phyloP scores from a whole-genome alignment of 2,888 invertebrate genomes.

The Acleris holmiana region DNA sequence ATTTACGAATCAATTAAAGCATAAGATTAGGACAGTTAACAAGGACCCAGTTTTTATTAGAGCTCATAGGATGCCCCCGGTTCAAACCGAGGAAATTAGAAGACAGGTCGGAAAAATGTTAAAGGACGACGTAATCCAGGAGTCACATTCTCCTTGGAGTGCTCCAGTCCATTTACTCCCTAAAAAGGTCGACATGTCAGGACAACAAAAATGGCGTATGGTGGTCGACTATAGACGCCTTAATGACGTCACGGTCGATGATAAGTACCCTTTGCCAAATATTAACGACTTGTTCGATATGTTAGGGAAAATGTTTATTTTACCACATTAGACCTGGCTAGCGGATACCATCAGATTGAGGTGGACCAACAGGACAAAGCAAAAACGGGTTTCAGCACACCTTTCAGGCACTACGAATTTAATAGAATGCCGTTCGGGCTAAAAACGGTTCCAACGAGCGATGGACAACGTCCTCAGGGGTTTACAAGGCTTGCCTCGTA shows the following conservation, averaged over 20 bases:
- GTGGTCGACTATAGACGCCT: slow-evolving; percentile 42
- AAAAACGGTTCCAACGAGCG: slow-evolving; percentile 54
- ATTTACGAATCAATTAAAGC: slow-evolving; percentile 17
- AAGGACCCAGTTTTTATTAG: slow-evolving; percentile 47
- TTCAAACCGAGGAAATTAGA: slow-evolving; percentile 47
- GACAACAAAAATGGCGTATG: slow-evolving; percentile 51
- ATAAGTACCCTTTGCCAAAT: slow-evolving; percentile 48
- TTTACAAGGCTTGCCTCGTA: slow-evolving; percentile 50
- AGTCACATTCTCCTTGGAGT: slow-evolving; percentile 52
- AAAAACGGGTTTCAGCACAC: slow-evolving; percentile 46
- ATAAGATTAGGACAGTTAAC: slow-evolving; percentile 39
- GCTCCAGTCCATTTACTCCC: slow-evolving; percentile 57
- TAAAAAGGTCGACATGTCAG: slow-evolving; percentile 52
- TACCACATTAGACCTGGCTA: slow-evolving; percentile 45
- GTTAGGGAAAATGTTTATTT: slow-evolving; percentile 9
- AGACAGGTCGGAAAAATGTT: slow-evolving; percentile 49
- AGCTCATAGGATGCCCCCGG: slow-evolving; percentile 45
- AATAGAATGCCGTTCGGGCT: slow-evolving; percentile 46
- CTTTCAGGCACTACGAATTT: slow-evolving; percentile 46
- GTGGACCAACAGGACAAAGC: slow-evolving; percentile 38
- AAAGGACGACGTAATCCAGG: slow-evolving; percentile 50
- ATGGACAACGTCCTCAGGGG: slow-evolving; percentile 58
- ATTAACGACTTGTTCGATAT: slow-evolving; percentile 38
- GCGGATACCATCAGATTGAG: slow-evolving; percentile 47
- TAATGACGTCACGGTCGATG: slow-evolving; percentile 49